Evolutionary conservation across 2,113 vertebrate genomes (phyloP), one percentile per base, ranked within the genome.

Genomic region (Scartelaos histophorus): DNA sequence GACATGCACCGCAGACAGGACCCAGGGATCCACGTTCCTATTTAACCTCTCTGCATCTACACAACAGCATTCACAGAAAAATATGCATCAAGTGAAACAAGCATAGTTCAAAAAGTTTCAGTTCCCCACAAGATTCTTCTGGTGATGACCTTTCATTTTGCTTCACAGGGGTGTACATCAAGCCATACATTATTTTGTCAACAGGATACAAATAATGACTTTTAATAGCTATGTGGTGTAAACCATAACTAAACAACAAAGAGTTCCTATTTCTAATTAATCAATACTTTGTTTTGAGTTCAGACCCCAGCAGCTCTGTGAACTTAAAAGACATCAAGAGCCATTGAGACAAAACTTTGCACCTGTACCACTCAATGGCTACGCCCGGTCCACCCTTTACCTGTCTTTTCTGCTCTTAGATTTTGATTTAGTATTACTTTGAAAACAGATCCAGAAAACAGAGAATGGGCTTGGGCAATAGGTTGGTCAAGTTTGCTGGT

Each of bases 401-500:
- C 58, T 58, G 56, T 58, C 54, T 22, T 29, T 61, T 61, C 24
- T 34, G 9, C 58, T 29, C 24, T 13, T 64, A 21, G 43, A 11
- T 21, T 64, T 17, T 64, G 61, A 64, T 38, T n/a, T 38, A 64
- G 61, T n/a, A 17, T 64, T 43, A 64, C 34, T 35, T 64, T 64
- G 61, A 43, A 64, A 64, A 19, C 9, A 17, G 61, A 64, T 34
- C 34, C 61, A 9, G 2, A 82, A 80, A 84, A n/a, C n/a, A n/a
- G 49, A 66, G 0, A 17, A 70, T 72, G 45, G 62, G 13, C 67
- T 53, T 16, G 51, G 75, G 86, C 82, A 87, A 82, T 79, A 76
- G 82, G 75, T 80, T 79, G 35, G 82, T 84, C 79, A 22, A 66
- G 76, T 76, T 77, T 80, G 82, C 75, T 79, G 78, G 69, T 85